Conservation (phyloP, 1,140 invertebrate species). For the Macrotrachela quadricornifera region DNA sequence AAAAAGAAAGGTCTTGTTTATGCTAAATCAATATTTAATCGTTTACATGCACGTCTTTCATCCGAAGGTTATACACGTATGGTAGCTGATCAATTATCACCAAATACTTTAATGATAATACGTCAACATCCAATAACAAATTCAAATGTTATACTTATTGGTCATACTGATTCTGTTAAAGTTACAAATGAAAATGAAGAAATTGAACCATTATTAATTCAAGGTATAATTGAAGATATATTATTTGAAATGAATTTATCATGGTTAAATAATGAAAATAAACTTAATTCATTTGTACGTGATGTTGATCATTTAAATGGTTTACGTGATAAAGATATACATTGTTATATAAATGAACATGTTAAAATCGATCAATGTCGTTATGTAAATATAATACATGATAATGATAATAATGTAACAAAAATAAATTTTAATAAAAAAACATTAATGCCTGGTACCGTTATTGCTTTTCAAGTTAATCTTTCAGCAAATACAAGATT, state of each 20-base stretch:
- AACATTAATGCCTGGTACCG: conserved; percentile 55
- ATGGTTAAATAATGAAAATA: conserved; percentile 28
- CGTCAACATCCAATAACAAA: conserved; percentile 4
- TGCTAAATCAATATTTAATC: conserved; percentile 59
- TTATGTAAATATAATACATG: conserved; percentile 31
- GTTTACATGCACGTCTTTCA: conserved; percentile 58
- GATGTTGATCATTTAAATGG: conserved; percentile 53
- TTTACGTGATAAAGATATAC: conserved; percentile 48
- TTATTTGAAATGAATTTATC: conserved; percentile 49
- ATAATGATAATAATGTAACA: conserved; percentile 13
- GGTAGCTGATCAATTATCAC: conserved; percentile 78
- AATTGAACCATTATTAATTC: conserved; percentile 41
- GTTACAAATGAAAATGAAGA: conserved; percentile 36
- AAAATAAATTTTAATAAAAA: conserved; percentile 43
- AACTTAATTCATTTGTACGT: conserved; percentile 25
- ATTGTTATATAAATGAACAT: conserved; percentile 47
- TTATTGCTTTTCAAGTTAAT: conserved; percentile 48
- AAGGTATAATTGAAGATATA: conserved; percentile 50
- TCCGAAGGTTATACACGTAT: conserved; percentile 54
- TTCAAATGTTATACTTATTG: conserved; percentile 58
- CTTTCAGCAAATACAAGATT: too few species aligned
- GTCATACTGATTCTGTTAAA: conserved; percentile 56
- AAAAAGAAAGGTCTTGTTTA: conserved; percentile 46
- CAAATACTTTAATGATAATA: conserved; percentile 55
- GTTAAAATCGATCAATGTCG: conserved; percentile 47